Percentiles rank a stretch among this genome's conserved stretches.
Evolutionary conservation across 2,797 vertebrate species (phyloP).

Genomic region (Bovichtus variegatus): DNA sequence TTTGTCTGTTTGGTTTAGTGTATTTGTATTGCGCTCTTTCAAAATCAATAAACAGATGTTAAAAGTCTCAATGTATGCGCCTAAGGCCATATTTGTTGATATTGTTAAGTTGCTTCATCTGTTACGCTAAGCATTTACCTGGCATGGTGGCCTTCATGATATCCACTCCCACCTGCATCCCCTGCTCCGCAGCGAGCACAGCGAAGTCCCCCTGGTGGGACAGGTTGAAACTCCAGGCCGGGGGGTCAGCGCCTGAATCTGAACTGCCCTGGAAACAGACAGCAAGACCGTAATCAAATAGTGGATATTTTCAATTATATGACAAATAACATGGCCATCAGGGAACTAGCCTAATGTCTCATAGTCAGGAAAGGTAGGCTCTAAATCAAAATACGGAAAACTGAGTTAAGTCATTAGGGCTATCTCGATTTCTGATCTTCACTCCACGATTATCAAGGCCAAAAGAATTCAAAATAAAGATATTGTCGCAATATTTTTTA

Average conservation of each 20-base stretch:
- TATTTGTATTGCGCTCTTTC: too few relatives aligned
- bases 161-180: slow-evolving; percentile 92
- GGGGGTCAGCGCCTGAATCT: slow-evolving; percentile 19
- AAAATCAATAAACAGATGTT: too few relatives aligned
- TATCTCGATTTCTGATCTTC: too few relatives aligned
- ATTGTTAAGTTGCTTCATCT: background rate
- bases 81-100: background rate
- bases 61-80: background rate
- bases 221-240: slow-evolving; percentile 92
- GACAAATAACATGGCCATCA: background rate
- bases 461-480: too few relatives aligned
- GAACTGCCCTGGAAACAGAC: slow-evolving; percentile 45
- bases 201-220: slow-evolving; percentile 97
- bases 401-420: background rate
- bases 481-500: too few relatives aligned
- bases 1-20: too few relatives aligned
- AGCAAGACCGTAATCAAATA: background rate
- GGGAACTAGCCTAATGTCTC: background rate
- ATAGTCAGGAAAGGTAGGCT: background rate
- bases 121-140: slow-evolving; percentile 81
- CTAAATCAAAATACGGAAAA: background rate
- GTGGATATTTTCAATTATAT: background rate
- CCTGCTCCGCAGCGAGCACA: slow-evolving; percentile 92
- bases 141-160: slow-evolving; percentile 94
- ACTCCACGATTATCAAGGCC: too few relatives aligned